These are phyloP conservation scores for Hedychridium roseum DNA, from an alignment of 2,888 invertebrate species.

Conservation along the genomic window DNA sequence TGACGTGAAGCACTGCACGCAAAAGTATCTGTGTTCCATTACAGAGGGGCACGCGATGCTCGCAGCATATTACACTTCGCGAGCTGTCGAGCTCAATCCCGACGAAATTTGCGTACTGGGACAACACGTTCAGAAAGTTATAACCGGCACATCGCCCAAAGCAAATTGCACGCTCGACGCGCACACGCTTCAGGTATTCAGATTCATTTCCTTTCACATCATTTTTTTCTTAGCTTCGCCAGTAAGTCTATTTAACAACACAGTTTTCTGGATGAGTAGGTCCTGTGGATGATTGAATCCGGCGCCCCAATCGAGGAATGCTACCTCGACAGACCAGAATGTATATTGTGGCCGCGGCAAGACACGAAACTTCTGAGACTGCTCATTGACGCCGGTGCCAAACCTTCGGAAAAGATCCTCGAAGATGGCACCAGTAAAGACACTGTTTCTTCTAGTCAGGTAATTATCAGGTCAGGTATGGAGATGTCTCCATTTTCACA, in stretches of 20 bases:
- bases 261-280: too few species aligned
- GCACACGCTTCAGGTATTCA: conserved; percentile 71
- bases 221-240: too few species aligned
- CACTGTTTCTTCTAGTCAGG: conserved; percentile 62
- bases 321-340: conserved; percentile 58
- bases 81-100: conserved; percentile 74
- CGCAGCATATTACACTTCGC: conserved; percentile 82
- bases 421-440: conserved; percentile 59
- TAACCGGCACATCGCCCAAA: conserved; percentile 50
- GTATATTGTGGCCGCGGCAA: conserved; percentile 62
- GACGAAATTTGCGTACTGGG: conserved; percentile 79
- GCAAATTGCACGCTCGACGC: conserved; percentile 64
- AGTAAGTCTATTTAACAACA: too few species aligned
- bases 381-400: conserved; percentile 79
- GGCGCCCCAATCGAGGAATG: conserved; percentile 64
- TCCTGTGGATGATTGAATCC: conserved; percentile 79
- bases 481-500: too few species aligned
- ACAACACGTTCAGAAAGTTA: conserved; percentile 57
- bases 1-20: conserved; percentile 98
- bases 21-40: conserved; percentile 89
- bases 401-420: conserved; percentile 60
- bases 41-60: conserved; percentile 89
- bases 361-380: conserved; percentile 77
- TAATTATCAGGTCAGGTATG: too few species aligned
- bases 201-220: neutral